Evolutionary conservation across 2,113 vertebrate genomes (phyloP).

Genomic region (Cichladusa arquata): DNA sequence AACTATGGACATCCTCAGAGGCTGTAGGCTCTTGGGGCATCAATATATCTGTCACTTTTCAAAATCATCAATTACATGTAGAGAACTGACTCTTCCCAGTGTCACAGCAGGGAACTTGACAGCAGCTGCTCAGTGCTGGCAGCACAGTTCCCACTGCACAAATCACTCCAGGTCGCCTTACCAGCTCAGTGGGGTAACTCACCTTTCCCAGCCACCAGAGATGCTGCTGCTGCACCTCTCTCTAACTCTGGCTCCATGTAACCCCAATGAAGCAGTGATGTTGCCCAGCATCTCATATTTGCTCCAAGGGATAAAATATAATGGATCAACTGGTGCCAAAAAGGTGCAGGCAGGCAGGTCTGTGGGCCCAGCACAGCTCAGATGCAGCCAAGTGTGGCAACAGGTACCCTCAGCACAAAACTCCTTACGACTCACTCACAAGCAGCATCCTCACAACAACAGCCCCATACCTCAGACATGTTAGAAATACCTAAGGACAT

Average conservation of each 20-base stretch:
- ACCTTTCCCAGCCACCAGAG: neutral
- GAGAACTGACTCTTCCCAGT: neutral
- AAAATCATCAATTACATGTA: conserved; percentile 1
- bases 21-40: neutral
- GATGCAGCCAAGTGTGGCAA: neutral
- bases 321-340: neutral
- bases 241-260: neutral
- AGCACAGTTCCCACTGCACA: neutral
- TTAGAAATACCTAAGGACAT: neutral
- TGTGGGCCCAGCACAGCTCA: neutral
- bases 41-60: conserved; percentile 55
- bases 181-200: neutral
- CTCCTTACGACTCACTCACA: neutral
- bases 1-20: conserved; percentile 27
- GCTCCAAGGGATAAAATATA: neutral
- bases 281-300: neutral
- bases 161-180: neutral
- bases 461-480: neutral
- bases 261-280: neutral
- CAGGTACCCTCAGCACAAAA: neutral
- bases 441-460: neutral
- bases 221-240: neutral
- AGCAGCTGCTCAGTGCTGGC: neutral
- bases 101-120: neutral
- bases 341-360: neutral